These are phyloP conservation scores for Pangasianodon gigas DNA, from an alignment of 2,113 vertebrate genomes.

Conservation along the genomic window DNA sequence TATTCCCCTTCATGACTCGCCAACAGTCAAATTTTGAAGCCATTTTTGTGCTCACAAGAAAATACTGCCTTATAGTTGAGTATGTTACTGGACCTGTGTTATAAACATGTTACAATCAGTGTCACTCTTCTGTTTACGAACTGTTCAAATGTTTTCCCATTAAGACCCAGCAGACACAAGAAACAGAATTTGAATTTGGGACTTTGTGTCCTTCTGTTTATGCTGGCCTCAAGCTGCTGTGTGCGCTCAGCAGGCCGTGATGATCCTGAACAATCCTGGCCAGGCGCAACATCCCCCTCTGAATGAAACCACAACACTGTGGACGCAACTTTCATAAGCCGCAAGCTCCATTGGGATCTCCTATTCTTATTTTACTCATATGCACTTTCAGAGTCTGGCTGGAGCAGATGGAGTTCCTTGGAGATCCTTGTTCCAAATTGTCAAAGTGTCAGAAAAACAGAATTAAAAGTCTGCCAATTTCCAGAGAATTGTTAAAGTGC, in stretches of 20 bases:
- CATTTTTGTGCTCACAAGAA: background rate
- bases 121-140: background rate
- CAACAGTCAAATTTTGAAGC: constrained; percentile 1
- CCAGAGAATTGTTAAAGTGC: background rate
- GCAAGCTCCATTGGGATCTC: constrained; percentile 62
- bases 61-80: background rate
- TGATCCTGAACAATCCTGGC: constrained; percentile 72
- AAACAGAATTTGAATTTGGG: constrained; percentile 68
- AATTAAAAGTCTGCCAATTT: background rate
- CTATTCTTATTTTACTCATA: constrained; percentile 35
- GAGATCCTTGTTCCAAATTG: background rate
- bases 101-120: background rate
- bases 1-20: background rate
- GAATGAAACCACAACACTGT: constrained; percentile 72
- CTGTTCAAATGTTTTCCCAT: background rate
- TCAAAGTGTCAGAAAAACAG: background rate
- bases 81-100: background rate
- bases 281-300: constrained; percentile 60
- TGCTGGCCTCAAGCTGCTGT: constrained; percentile 62
- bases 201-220: constrained; percentile 43
- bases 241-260: constrained; percentile 69
- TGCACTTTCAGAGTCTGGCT: constrained; percentile 4
- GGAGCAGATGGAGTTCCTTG: constrained; percentile 19
- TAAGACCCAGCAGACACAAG: constrained; percentile 54
- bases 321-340: constrained; percentile 62